Evolutionary conservation across 2,888 invertebrate genomes (phyloP).

Genomic region (Drosophila subsilvestris): DNA sequence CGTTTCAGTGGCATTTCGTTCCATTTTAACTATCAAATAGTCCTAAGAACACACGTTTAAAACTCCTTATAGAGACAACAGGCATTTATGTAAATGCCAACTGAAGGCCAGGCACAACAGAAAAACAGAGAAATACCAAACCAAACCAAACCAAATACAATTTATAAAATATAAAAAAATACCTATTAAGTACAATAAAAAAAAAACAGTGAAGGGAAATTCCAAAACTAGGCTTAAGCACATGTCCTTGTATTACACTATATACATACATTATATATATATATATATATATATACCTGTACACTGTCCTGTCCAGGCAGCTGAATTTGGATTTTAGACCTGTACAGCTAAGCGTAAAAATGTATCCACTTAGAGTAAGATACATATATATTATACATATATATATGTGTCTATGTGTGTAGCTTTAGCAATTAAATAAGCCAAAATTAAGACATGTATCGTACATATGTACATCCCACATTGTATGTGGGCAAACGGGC

Average conservation of each 20-base stretch:
- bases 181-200: conserved; percentile 74
- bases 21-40: conserved; percentile 40
- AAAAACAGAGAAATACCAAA: background rate
- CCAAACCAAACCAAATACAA: background rate
- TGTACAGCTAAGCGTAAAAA: conserved; percentile 47
- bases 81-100: conserved; percentile 31
- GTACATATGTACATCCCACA: background rate
- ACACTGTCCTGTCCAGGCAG: conserved; percentile 1
- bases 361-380: conserved; percentile 26
- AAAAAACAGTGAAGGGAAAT: conserved; percentile 5
- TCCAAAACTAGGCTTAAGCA: conserved; percentile 4
- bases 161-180: conserved; percentile 34
- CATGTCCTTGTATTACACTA: background rate
- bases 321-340: conserved; percentile 33
- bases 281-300: background rate
- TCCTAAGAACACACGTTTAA: conserved; percentile 23
- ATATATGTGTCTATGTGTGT: conserved; percentile 7
- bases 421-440: conserved; percentile 42
- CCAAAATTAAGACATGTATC: conserved; percentile 30
- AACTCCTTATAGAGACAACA: conserved; percentile 18
- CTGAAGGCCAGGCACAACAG: conserved; percentile 57
- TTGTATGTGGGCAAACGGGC: conserved; percentile 1
- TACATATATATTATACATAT: background rate
- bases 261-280: too few species aligned
- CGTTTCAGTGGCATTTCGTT: conserved; percentile 21